Conservation (phyloP, 2,113 vertebrate genomes). For the Agapornis roseicollis region DNA sequence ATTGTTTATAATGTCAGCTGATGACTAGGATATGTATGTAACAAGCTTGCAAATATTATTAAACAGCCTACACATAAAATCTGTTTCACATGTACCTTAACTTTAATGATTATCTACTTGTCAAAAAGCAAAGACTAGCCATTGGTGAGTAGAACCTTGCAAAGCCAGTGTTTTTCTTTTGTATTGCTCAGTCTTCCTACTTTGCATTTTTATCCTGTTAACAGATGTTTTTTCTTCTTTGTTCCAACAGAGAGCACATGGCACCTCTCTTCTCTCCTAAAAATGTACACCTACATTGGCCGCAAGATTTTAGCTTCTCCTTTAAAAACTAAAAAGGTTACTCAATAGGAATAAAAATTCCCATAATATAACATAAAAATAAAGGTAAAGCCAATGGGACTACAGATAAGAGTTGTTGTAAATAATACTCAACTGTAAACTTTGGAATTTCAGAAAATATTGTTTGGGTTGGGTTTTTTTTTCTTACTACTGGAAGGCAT, state of each 20-base stretch:
- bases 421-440: background rate
- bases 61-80: background rate
- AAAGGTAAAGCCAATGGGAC: constrained; percentile 11
- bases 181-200: constrained; percentile 24
- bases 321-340: constrained; percentile 62
- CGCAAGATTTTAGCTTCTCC: constrained; percentile 36
- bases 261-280: constrained; percentile 60
- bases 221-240: constrained; percentile 68
- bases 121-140: background rate
- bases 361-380: constrained; percentile 15
- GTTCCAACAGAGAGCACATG: constrained; percentile 65
- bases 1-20: background rate
- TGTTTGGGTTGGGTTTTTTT: background rate
- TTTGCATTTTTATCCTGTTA: constrained; percentile 49
- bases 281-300: constrained; percentile 38
- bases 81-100: background rate
- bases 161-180: background rate
- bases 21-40: background rate
- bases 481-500: background rate
- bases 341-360: constrained; percentile 51
- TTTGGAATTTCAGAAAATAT: background rate
- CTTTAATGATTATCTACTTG: background rate
- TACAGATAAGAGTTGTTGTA: background rate
- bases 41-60: background rate
- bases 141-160: background rate